Evolutionary conservation across 1,140 invertebrate species (phyloP), one percentile per base, ranked within the genome.

Genomic region (Sitophilus oryzae): DNA sequence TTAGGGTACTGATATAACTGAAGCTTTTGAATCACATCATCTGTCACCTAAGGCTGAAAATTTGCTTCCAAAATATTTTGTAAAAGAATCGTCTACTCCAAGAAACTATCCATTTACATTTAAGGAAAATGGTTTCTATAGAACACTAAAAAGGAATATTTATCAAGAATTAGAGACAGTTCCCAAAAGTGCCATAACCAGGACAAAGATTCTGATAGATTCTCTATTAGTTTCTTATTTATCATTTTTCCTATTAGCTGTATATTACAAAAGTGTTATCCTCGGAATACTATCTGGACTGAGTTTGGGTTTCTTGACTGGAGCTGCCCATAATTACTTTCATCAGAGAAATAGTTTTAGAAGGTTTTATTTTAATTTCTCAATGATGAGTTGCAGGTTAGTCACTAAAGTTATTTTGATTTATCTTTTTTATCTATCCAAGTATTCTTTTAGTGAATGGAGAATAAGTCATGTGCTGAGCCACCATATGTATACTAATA

Each of bases 401-500:
- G 38, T 41, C 11, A 18, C 6, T 8, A 5, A 37, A 19, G n/a
- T 2, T 9, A 2, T 22, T 6, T 19, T 14, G 3, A 46, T 11
- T 25, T 5, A 43, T 19, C 9, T 16, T 5, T 16, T 10, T 14
- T 21, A 45, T 45, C 10, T 25, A 23, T 23, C 2, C 25, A 23
- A 3, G 15, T 47, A 38, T 30, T 38, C 21, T 75, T 79, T 67
- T 64, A 81, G 81, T 51, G 80, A 88, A 52, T 92, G 88, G 80
- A 75, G 88, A 58, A 80, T 92, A 34, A 82, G 80, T 0, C 89
- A 92, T 62, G 81, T 75, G 0, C 63, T 92, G 16, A 90, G 86
- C 21, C 89, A 92, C 69, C 89, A 92, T 68, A 69, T 88, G 10
- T 91, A 84, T 62, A 78, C 89, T 0, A 92, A 92, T 62, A 89